Evolutionary conservation across 2,797 vertebrate species (phyloP), one percentile per base, ranked within the genome.

Genomic region (Neomorphus geoffroyi): DNA sequence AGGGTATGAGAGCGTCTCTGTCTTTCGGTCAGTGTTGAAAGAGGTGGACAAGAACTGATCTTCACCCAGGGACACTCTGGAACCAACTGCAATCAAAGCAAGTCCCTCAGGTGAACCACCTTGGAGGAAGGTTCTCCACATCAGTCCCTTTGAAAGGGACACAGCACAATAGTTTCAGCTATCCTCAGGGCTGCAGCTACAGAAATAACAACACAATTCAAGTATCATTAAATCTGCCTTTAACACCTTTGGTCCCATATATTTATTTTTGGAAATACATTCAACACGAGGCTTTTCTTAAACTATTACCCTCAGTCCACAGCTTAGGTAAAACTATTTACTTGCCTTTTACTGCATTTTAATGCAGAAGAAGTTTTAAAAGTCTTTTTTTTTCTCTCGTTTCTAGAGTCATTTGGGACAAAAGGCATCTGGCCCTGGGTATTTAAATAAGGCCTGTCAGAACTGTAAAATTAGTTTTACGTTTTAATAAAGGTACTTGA

Each of bases 391-490:
- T 53, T 73, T 84, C 67, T 60, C 51, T 33, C 19, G 69, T 75
- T 56, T 51, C 72, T 65, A 10, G 60, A 88, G 80, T 70, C 88
- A 90, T 77, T 71, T 88, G 91, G 78, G 93, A 94, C 90, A 96
- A 90, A 92, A 93, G 73, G 86, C 90, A 94, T 90, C 92, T 94
- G 91, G 90, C 94, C 88, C 72, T 74, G 37, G 39, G 75, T 80
- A 93, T 77, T 95, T 93, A 93, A 92, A 93, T 88, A 84, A 95
- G 92, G 90, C 86, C 83, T 95, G 78, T 92, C 86, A 96, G 88
- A 90, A 90, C 74, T 28, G 45, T 95, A 95, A 96, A 95, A 96
- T 96, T 96, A 95, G 77, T 88, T 96, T 94, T 88, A 92, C 0
- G 4, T 80, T 97, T 94, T 88, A 92, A 95, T 94, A 96, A 96